Percentiles rank a stretch among this genome's conserved stretches.
Conservation (phyloP, 2,113 vertebrate species). For the Ascaphus truei region DNA sequence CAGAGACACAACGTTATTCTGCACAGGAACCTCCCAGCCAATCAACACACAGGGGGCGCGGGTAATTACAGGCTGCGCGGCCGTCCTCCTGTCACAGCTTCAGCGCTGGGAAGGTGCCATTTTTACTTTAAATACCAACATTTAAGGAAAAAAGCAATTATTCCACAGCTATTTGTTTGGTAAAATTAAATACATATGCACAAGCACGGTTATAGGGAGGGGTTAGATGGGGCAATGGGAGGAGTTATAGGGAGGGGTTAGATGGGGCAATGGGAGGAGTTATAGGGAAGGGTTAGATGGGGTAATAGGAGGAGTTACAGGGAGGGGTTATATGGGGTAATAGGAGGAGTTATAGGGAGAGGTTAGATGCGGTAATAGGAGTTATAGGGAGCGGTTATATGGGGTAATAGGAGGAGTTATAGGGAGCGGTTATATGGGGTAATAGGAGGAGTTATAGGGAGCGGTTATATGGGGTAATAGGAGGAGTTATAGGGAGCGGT, state of each 20-base stretch:
- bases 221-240: background rate
- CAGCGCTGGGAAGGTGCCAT: background rate
- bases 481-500: background rate
- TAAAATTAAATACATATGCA: background rate
- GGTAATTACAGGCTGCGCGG: constrained; percentile 17
- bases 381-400: background rate
- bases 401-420: background rate
- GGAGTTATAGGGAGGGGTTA: background rate
- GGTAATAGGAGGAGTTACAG: background rate
- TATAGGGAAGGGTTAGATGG: background rate
- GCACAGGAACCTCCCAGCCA: too few relatives aligned
- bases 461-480: background rate
- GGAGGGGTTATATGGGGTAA: background rate
- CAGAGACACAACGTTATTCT: too few relatives aligned
- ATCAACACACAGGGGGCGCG: constrained; percentile 3
- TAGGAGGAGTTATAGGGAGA: background rate
- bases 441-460: background rate
- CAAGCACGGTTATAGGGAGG: background rate
- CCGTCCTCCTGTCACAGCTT: constrained; percentile 14
- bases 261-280: background rate
- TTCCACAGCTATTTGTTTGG: background rate
- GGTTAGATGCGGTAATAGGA: background rate
- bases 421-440: background rate
- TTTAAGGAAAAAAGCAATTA: constrained; percentile 12
- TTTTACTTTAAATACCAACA: constrained; percentile 25